These are phyloP conservation scores for Synergus japonicus DNA, from an alignment of 2,888 invertebrate genomes.

Conservation along the genomic window DNA sequence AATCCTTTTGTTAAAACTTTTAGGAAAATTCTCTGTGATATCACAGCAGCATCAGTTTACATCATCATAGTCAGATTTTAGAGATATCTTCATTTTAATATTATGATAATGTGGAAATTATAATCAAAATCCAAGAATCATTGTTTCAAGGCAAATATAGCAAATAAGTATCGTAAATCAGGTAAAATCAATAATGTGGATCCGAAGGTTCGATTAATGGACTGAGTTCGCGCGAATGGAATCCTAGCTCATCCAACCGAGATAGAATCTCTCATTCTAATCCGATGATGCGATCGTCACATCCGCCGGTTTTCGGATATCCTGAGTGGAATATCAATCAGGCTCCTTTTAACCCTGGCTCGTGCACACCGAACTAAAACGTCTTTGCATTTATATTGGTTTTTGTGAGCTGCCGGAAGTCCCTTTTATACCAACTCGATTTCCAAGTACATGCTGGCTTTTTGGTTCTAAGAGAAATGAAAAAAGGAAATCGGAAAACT, in stretches of 20 bases:
- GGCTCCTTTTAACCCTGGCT: conserved; percentile 53
- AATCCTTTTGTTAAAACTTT: too few relatives aligned
- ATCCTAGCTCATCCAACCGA: conserved; percentile 40
- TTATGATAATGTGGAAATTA: too few relatives aligned
- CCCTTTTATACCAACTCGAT: conserved; percentile 45
- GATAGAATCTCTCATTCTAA: conserved; percentile 62
- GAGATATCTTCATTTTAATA: too few relatives aligned
- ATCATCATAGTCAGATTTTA: too few relatives aligned
- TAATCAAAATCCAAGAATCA: not conserved
- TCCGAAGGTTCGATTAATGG: conserved; percentile 45
- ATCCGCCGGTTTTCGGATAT: conserved; percentile 66
- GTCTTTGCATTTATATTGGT: conserved; percentile 60
- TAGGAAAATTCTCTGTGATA: too few relatives aligned
- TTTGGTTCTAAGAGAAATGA: conserved; percentile 29
- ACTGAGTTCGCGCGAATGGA: conserved; percentile 38
- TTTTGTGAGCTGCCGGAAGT: conserved; percentile 49
- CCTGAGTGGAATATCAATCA: conserved; percentile 73
- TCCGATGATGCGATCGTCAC: conserved; percentile 62
- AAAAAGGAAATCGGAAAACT: not conserved
- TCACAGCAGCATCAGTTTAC: too few relatives aligned
- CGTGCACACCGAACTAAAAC: conserved; percentile 51
- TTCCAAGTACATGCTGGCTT: conserved; percentile 44
- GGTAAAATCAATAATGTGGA: conserved; percentile 44
- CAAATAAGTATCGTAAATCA: conserved; percentile 16
- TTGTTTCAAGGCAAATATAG: not conserved